phyloP scores from a whole-genome alignment of 2,113 vertebrate genomes.

The Lipotes vexillifer region DNA sequence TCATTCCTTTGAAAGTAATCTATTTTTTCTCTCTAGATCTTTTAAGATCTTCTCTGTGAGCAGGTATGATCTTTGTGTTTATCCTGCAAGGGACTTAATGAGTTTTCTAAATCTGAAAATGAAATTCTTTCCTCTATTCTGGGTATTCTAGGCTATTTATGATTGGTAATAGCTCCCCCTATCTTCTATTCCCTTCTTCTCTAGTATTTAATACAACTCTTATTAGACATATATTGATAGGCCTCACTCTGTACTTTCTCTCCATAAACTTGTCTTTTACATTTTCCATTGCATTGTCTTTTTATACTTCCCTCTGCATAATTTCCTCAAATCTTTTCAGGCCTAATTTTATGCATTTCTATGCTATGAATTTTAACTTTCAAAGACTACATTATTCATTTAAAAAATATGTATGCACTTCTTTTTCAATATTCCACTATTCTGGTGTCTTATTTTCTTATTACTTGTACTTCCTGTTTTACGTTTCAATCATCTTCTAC shows the following conservation, averaged over 20 bases:
- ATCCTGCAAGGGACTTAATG: neutral
- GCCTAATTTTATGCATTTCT: neutral
- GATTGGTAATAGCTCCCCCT: neutral
- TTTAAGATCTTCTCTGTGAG: neutral
- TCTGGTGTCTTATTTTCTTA: neutral
- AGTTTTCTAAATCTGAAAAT: neutral
- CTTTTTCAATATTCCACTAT: neutral
- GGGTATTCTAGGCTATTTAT: neutral
- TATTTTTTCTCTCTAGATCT: neutral
- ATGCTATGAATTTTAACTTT: conserved; percentile 21
- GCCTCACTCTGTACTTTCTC: neutral
- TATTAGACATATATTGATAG: neutral
- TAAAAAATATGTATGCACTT: neutral
- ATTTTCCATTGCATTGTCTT: neutral
- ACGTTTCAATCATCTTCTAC: neutral
- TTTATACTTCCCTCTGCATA: neutral
- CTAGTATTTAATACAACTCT: neutral
- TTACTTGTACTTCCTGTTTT: neutral
- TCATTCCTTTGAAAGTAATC: neutral
- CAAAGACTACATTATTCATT: neutral
- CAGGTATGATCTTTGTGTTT: neutral
- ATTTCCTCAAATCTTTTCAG: neutral
- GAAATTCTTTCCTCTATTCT: neutral
- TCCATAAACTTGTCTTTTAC: neutral
- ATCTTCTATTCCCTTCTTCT: neutral